Evolutionary conservation across 2,797 vertebrate genomes (phyloP).

Genomic region (Periophthalmus magnuspinnatus): DNA sequence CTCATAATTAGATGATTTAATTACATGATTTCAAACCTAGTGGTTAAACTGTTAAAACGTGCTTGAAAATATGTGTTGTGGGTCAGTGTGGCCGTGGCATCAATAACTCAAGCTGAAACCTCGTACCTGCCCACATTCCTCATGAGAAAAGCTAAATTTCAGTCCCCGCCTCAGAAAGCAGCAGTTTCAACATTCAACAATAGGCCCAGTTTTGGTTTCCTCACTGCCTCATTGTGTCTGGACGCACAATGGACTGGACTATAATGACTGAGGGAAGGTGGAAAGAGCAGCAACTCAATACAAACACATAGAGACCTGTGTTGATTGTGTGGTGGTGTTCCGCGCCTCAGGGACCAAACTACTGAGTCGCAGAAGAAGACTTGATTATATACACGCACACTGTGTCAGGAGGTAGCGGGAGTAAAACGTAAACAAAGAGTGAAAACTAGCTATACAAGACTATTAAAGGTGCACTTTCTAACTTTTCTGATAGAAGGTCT

Average conservation of each 20-base stretch:
- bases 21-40: not conserved
- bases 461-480: not conserved
- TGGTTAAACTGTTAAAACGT: not conserved
- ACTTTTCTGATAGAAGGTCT: not conserved
- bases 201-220: slow-evolving; percentile 52
- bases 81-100: slow-evolving; percentile 22
- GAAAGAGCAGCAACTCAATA: slow-evolving; percentile 49
- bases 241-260: slow-evolving; percentile 41
- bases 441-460: not conserved
- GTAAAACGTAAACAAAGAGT: not conserved
- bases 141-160: slow-evolving; percentile 13
- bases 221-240: slow-evolving; percentile 41
- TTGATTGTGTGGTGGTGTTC: slow-evolving; percentile 44
- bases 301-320: slow-evolving; percentile 32
- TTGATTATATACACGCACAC: slow-evolving; percentile 14
- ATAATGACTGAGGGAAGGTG: slow-evolving; percentile 31
- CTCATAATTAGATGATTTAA: no score
- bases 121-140: slow-evolving; percentile 40
- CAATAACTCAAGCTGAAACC: slow-evolving; percentile 26
- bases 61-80: slow-evolving; percentile 13
- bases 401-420: not conserved
- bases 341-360: slow-evolving; percentile 23
- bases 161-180: slow-evolving; percentile 1
- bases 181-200: slow-evolving; percentile 36
- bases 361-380: slow-evolving; percentile 16